phyloP scores from a whole-genome alignment of 2,888 invertebrate species.

The Bombylius major region DNA sequence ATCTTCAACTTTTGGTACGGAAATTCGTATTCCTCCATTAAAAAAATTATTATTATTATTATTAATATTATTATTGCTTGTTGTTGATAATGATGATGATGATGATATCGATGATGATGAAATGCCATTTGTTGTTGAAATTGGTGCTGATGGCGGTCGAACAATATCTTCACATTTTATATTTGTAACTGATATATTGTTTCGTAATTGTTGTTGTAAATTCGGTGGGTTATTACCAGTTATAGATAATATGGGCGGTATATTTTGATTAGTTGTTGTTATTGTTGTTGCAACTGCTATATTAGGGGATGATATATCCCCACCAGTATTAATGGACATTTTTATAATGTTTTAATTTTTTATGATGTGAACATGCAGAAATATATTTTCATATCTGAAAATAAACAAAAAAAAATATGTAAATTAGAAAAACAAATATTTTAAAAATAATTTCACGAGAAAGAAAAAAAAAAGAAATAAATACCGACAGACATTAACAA shows the following conservation, averaged over 20 bases:
- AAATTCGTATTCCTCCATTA: conserved; percentile 21
- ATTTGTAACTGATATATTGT: conserved; percentile 65
- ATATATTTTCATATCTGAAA: no score
- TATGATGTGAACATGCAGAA: no score
- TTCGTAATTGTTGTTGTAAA: conserved; percentile 13
- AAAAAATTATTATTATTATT: conserved; percentile 11
- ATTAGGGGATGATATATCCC: conserved; percentile 3
- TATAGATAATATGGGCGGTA: not conserved
- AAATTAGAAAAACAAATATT: no score
- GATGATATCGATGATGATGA: conserved; percentile 17
- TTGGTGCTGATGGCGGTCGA: conserved; percentile 15
- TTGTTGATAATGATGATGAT: conserved; percentile 25
- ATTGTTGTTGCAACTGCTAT: conserved; percentile 1
- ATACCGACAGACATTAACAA: no score
- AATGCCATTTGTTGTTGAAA: conserved; percentile 9
- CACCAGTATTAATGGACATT: conserved; percentile 4
- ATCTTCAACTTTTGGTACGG: conserved; percentile 28
- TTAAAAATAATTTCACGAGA: no score
- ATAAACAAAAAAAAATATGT: no score
- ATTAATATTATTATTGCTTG: conserved; percentile 16
- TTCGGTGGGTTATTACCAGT: not conserved
- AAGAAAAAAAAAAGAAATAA: no score
- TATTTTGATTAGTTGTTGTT: not conserved
- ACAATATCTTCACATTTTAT: conserved; percentile 44
- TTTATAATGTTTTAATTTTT: not conserved